Percentiles rank a stretch among this genome's conserved stretches.
phyloP scores from a whole-genome alignment of 2,113 vertebrate species.

The Zosterops japonicus region DNA sequence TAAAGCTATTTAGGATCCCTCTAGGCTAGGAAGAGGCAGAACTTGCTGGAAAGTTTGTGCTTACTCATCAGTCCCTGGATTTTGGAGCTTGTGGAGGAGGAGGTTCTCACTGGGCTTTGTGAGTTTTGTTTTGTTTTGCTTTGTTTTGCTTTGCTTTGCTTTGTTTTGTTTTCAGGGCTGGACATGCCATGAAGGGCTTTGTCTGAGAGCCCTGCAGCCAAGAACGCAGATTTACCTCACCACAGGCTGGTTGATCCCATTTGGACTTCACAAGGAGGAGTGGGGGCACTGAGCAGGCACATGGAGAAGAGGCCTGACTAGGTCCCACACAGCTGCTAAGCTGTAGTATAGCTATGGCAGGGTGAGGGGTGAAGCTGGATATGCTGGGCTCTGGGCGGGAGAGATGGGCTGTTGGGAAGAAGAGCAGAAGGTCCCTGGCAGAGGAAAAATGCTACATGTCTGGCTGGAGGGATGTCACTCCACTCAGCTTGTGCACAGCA shows the following conservation, averaged over 20 bases:
- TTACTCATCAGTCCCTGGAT: constrained; percentile 12
- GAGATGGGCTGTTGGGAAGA: not conserved
- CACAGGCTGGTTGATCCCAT: not conserved
- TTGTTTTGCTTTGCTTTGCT: accelerated
- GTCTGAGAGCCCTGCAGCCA: not conserved
- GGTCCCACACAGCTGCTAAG: not conserved
- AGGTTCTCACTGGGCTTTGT: constrained; percentile 32
- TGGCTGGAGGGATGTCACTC: not conserved
- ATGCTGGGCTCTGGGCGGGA: accelerated
- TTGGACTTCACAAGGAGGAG: not conserved
- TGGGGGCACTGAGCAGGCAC: not conserved
- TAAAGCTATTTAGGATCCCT: not conserved
- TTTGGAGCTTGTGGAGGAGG: not conserved
- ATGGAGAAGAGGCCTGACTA: not conserved
- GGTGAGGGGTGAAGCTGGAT: not conserved
- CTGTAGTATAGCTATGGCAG: accelerated
- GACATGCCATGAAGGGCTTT: not conserved
- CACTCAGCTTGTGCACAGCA: not conserved
- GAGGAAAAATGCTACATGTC: accelerated
- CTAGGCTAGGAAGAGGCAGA: constrained; percentile 42
- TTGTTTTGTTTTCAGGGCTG: not conserved
- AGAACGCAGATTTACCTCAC: not conserved
- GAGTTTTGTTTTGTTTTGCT: not conserved
- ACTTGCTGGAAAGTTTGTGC: constrained; percentile 27
- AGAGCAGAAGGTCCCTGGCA: not conserved